Evolutionary conservation across 2,888 invertebrate genomes (phyloP), one percentile per base, ranked within the genome.

Genomic region (Nemurella pictetii): DNA sequence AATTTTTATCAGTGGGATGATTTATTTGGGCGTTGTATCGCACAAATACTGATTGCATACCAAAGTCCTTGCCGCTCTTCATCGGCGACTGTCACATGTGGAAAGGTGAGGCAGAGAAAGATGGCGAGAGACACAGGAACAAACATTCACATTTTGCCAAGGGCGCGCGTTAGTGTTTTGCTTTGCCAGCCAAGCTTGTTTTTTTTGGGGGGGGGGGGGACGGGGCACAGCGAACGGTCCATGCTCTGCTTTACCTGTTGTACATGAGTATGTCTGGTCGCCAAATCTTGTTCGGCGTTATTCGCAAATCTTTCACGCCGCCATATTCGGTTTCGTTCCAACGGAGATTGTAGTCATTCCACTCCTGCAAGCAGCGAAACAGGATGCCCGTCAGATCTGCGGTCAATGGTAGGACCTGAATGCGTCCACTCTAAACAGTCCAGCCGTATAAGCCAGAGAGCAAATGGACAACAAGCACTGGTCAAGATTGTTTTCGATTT

Each of bases 211-310:
- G 26, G 77, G 83, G n/a, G n/a, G n/a, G 55, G 55, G 55, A 20
- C 28, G 30, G 85, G 73, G 78, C 82, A 28, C 78, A 28, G 55
- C 29, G 74, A 73, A 80, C 27, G 75, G 77, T 26, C 28, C 78
- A 80, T 75, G 78, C 84, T 74, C 74, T 81, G 85, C 81, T 30
- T 86, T 87, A 98, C 98, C 99, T 99, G 95, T 99, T 99, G 92
- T 99, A 99, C 96, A 99, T 97, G 88, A 99, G 96, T 89, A 99
- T 97, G 92, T 99, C 99, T 87, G 99, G 99, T 91, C 97, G 98
- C 99, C 99, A 99, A 87, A 99, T 93, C 90, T 96, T 96, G 91
- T 96, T 96, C 83, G 98, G 97, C 87, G 98, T 98, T 90, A 99
- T 97, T 89, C 98, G 94, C 86, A 99, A 94, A 90, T 97, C 97